A percentile compares a stretch with the other conserved stretches of the same genome.
Conservation (phyloP, 2,113 vertebrate genomes). For the Albula glossodonta region DNA sequence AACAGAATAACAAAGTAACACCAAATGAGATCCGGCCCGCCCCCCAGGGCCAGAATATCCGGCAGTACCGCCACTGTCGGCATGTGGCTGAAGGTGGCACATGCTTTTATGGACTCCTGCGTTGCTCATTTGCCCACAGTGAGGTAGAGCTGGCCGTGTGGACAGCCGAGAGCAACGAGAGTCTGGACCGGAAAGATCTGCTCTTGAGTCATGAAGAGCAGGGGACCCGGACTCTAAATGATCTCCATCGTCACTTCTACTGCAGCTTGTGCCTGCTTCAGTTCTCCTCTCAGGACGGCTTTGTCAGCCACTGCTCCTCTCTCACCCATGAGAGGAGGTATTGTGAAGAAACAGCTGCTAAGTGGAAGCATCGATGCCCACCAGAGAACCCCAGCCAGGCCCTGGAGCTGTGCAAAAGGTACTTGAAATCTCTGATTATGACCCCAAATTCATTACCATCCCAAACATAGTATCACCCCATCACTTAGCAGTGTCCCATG, state of each 20-base stretch:
- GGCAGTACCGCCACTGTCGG: conserved; percentile 52
- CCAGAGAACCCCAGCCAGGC: conserved; percentile 36
- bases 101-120: conserved; percentile 37
- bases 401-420: conserved; percentile 38
- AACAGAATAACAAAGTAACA: conserved; percentile 51
- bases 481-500: not conserved
- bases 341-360: conserved; percentile 37
- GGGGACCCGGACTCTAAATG: too few relatives aligned
- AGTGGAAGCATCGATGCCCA: conserved; percentile 64
- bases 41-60: conserved; percentile 13
- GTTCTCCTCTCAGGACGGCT: conserved; percentile 67
- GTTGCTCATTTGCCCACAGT: conserved; percentile 64
- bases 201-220: fast-evolving
- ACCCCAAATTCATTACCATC: not conserved
- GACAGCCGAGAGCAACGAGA: conserved; percentile 50
- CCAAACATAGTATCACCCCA: not conserved
- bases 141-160: conserved; percentile 71
- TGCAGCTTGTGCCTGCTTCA: conserved; percentile 67
- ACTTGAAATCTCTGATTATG: not conserved
- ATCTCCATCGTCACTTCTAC: conserved; percentile 27
- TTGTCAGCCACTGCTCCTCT: conserved; percentile 76
- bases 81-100: conserved; percentile 41
- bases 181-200: conserved; percentile 48
- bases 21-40: conserved; percentile 56
- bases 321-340: conserved; percentile 68